Percentiles rank a stretch among this genome's conserved stretches.
Evolutionary conservation across 2,797 vertebrate genomes (phyloP).

Genomic region (Sebastiscus albofasciatus): DNA sequence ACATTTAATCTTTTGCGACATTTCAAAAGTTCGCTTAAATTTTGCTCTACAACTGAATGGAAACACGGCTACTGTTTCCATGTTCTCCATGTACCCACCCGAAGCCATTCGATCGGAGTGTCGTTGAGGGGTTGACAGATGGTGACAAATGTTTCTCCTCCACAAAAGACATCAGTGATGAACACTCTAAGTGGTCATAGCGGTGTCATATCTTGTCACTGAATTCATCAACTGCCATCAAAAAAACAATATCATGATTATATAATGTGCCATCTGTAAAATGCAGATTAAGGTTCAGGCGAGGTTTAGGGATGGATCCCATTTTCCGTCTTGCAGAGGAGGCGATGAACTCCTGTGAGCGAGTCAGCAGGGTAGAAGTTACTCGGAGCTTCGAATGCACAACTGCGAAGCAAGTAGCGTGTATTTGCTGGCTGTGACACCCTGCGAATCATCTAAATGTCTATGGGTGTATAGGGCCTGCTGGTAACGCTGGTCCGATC

Average conservation of each 20-base stretch:
- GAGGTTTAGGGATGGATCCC: background rate
- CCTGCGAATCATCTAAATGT: slow-evolving; percentile 31
- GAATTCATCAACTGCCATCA: slow-evolving; percentile 32
- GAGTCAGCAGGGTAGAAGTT: slow-evolving; percentile 24
- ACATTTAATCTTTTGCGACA: too few species aligned
- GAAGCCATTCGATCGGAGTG: slow-evolving; percentile 1
- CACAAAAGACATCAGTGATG: slow-evolving; percentile 47
- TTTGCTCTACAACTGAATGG: too few species aligned
- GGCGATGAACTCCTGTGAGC: slow-evolving; percentile 7
- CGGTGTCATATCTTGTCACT: slow-evolving; percentile 29
- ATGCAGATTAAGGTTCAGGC: slow-evolving; percentile 8
- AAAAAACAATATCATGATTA: slow-evolving; percentile 19
- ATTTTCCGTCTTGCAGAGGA: slow-evolving; percentile 1
- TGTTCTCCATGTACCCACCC: background rate
- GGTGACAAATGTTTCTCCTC: slow-evolving; percentile 40
- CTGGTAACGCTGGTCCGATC: slow-evolving; percentile 18
- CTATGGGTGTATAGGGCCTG: slow-evolving; percentile 22
- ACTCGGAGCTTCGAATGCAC: slow-evolving; percentile 17
- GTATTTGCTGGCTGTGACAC: slow-evolving; percentile 34
- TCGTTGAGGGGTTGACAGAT: slow-evolving; percentile 51
- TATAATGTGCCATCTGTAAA: slow-evolving; percentile 21
- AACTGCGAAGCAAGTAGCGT: slow-evolving; percentile 11
- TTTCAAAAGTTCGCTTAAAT: too few species aligned
- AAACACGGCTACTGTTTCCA: background rate
- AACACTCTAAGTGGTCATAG: slow-evolving; percentile 42